Evolutionary conservation across 2,888 invertebrate genomes (phyloP), one percentile per base, ranked within the genome.

Genomic region (Drosophila buzzatii): DNA sequence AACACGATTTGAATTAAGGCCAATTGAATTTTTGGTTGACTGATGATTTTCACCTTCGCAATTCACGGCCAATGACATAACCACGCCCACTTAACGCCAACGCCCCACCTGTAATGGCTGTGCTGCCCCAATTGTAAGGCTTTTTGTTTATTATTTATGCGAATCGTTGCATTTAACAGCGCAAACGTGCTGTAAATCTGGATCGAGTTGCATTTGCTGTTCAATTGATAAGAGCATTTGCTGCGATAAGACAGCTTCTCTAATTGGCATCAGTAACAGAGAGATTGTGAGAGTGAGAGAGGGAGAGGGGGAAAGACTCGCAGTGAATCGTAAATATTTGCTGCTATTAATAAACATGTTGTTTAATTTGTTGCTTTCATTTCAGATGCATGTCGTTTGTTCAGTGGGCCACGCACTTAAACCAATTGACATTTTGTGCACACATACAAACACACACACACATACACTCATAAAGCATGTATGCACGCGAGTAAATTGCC

Each of bases 401-500:
- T 64, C 56, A 68, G 77, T 80, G 67, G 57, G 64, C 64, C 78
- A 81, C 79, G 81, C 79, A 81, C 73, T 79, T 78, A 81, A 78
- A 47, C 70, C 74, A 79, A 81, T 81, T 79, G 79, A 78, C 81
- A 79, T 74, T 78, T 78, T 66, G 42, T 73, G 58, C 78, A 55
- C 79, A 64, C 45, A 45, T 55, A 59, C n/a, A 9, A 20, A 45
- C 18, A 23, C 31, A 42, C 16, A 57, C 10, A 31, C 20, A 55
- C 16, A 44, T 56, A 64, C 12, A 56, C 20, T 27, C n/a, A 55
- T 16, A 42, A 60, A 78, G 67, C 57, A 53, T 58, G 53, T 39
- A 53, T 55, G 67, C 76, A 78, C 73, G 83, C 80, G 51, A 82
- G 76, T 61, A 59, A 71, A 61, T 52, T 73, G 49, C 47, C 56